These are phyloP conservation scores for Harpagus bidentatus DNA, from an alignment of 2,113 vertebrate genomes.

Conservation along the genomic window DNA sequence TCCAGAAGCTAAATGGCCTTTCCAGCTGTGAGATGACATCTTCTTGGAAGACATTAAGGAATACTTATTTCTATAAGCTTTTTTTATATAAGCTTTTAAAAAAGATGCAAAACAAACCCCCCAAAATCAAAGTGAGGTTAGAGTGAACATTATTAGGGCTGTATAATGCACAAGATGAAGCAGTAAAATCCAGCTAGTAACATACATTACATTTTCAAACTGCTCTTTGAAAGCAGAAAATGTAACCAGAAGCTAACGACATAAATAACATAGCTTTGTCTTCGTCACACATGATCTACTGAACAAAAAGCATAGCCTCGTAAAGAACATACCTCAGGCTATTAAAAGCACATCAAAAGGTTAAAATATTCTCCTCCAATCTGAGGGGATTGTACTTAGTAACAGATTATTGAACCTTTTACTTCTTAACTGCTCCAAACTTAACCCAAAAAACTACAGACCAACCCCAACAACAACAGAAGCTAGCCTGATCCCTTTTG, in stretches of 20 bases:
- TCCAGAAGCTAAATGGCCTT: not conserved
- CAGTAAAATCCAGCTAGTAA: not conserved
- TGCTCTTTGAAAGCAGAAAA: not conserved
- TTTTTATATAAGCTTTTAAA: not conserved
- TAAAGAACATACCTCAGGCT: not conserved
- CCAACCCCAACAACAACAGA: not conserved
- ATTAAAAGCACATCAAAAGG: not conserved
- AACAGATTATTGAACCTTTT: not conserved
- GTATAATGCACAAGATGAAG: not conserved
- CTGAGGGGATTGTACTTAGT: not conserved
- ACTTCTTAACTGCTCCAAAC: not conserved
- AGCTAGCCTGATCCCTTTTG: not conserved
- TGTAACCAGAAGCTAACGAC: not conserved
- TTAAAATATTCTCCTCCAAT: not conserved
- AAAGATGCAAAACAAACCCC: not conserved
- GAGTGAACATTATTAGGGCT: not conserved
- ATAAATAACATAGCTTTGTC: not conserved
- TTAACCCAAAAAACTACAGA: not conserved
- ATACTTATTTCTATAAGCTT: not conserved
- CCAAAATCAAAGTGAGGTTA: not conserved
- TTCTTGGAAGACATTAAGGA: not conserved
- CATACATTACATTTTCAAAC: not conserved
- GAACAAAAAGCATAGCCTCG: fast-evolving
- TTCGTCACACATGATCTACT: not conserved
- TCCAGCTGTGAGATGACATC: not conserved